These are phyloP conservation scores for Meghimatium bilineatum DNA, from an alignment of 2,888 invertebrate species.

Conservation along the genomic window DNA sequence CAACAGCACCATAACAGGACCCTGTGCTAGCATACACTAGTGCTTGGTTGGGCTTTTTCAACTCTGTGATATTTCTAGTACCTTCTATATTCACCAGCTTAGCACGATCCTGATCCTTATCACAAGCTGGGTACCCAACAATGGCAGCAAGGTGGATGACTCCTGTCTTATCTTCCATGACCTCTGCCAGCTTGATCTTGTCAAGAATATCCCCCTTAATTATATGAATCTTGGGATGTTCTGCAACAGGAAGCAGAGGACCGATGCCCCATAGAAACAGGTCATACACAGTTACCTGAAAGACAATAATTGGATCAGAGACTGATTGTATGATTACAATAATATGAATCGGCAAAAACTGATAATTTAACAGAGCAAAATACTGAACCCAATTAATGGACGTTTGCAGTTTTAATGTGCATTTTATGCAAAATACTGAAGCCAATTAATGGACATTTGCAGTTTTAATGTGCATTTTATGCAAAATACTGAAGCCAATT, in stretches of 20 bases:
- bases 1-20: constrained; percentile 76
- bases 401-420: no score
- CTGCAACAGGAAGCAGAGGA: constrained; percentile 66
- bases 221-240: constrained; percentile 61
- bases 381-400: no score
- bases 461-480: no score
- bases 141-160: constrained; percentile 76
- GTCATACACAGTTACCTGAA: constrained; percentile 73
- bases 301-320: neutral
- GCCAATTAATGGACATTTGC: no score
- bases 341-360: no score
- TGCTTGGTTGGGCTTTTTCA: constrained; percentile 68
- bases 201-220: constrained; percentile 72
- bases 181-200: constrained; percentile 60
- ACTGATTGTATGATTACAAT: no score
- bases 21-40: constrained; percentile 76
- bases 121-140: constrained; percentile 77
- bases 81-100: constrained; percentile 71
- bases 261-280: constrained; percentile 73
- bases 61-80: constrained; percentile 66
- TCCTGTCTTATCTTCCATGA: constrained; percentile 63
- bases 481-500: no score
- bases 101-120: constrained; percentile 72
- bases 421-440: no score
- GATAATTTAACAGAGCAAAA: no score